A percentile compares a stretch with the other conserved stretches of the same genome.
Evolutionary conservation across 2,797 vertebrate genomes (phyloP).

Genomic region (Poecile montanus): DNA sequence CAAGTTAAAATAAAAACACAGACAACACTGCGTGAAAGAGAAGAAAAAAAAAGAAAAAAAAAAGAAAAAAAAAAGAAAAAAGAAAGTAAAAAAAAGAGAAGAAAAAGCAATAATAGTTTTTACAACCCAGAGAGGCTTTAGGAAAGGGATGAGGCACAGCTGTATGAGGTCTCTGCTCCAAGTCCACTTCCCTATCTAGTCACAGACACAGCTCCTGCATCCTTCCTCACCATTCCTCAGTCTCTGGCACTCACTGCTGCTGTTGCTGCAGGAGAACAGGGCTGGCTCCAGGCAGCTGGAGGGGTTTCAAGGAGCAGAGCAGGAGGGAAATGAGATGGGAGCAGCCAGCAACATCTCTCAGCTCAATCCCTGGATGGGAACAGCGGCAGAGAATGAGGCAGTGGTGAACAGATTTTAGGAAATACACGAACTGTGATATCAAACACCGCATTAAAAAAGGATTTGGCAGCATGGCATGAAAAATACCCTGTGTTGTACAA

Average conservation of each 20-base stretch:
- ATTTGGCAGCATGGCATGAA: not conserved
- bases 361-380: not conserved
- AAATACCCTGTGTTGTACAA: not conserved
- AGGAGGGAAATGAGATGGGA: not conserved
- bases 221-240: not conserved
- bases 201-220: not conserved
- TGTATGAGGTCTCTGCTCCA: not conserved
- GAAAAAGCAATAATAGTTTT: not conserved
- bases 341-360: not conserved
- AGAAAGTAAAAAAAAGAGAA: not conserved
- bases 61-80: no score
- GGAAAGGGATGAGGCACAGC: not conserved
- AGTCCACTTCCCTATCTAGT: not conserved
- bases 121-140: not conserved
- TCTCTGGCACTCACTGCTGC: not conserved
- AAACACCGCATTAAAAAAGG: not conserved
- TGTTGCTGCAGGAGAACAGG: not conserved
- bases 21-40: not conserved
- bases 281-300: not conserved
- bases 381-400: not conserved
- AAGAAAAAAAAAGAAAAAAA: not conserved
- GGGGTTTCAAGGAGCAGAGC: not conserved
- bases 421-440: not conserved
- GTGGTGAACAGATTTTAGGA: not conserved
- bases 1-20: not conserved